Evolutionary conservation across 2,797 vertebrate genomes (phyloP).

Genomic region (Manis pentadactyla): DNA sequence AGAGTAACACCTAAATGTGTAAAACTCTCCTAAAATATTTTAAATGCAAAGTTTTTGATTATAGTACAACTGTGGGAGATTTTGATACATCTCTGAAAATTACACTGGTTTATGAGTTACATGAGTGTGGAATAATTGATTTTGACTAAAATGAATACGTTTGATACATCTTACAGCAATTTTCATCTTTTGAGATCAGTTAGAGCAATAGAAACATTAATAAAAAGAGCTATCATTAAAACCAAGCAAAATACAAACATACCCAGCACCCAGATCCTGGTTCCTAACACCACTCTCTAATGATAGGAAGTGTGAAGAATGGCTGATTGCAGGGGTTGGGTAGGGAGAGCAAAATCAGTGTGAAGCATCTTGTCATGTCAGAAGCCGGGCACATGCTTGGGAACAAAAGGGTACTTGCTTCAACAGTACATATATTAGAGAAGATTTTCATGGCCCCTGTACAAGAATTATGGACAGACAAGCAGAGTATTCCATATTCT

Average conservation of each 20-base stretch:
- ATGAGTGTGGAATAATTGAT: conserved; percentile 9
- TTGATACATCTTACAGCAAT: not conserved
- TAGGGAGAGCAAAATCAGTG: not conserved
- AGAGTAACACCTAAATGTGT: not conserved
- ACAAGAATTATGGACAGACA: not conserved
- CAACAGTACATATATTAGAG: not conserved
- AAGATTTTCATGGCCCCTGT: not conserved
- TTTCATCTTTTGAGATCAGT: not conserved
- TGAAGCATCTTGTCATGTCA: not conserved
- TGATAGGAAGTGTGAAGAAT: conserved; percentile 1
- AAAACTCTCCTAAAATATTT: not conserved
- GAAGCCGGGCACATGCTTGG: not conserved
- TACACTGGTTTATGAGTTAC: not conserved
- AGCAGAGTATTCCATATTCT: not conserved
- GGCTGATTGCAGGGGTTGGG: not conserved
- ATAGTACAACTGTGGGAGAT: not conserved
- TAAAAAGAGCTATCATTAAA: conserved; percentile 17
- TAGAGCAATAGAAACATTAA: not conserved
- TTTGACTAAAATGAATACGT: conserved; percentile 21
- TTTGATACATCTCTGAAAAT: conserved; percentile 1
- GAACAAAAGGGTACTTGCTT: not conserved
- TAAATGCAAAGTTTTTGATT: not conserved
- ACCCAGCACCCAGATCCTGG: not conserved
- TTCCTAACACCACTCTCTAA: not conserved
- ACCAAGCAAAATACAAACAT: not conserved